These are phyloP conservation scores for Sebastes miniatus DNA, from an alignment of 2,797 vertebrate species.

Conservation along the genomic window DNA sequence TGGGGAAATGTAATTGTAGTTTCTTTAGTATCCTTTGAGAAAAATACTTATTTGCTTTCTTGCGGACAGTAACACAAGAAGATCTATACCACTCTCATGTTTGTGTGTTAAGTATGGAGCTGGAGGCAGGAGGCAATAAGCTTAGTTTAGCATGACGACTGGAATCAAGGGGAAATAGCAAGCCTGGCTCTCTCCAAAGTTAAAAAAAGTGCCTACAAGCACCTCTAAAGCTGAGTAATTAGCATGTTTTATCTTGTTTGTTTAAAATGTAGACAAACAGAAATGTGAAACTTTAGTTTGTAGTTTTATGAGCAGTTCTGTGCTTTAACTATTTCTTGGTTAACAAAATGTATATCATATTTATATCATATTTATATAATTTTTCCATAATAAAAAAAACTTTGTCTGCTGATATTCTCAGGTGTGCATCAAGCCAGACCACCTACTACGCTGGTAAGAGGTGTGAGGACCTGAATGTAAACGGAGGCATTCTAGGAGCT, in stretches of 20 bases:
- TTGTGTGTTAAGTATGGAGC: background rate
- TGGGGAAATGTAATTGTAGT: background rate
- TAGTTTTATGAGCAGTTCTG: background rate
- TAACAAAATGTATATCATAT: background rate
- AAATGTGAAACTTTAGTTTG: background rate
- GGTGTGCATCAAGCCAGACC: constrained; percentile 82
- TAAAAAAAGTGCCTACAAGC: background rate
- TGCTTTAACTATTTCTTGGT: background rate
- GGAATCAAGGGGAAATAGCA: background rate
- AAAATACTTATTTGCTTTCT: background rate
- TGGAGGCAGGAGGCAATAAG: background rate
- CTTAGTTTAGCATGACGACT: background rate
- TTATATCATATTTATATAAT: too few species aligned
- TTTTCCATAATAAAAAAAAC: background rate
- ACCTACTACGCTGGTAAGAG: constrained; percentile 82
- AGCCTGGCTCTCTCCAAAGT: background rate
- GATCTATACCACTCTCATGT: background rate
- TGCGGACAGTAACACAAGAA: background rate
- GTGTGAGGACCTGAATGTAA: constrained; percentile 81
- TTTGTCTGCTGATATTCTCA: constrained; percentile 51
- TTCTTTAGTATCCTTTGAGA: background rate
- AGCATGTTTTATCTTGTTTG: background rate
- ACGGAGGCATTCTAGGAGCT: constrained; percentile 79
- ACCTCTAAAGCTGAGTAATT: background rate
- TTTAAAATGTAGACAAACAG: background rate